Percentiles rank a stretch among this genome's conserved stretches.
Conservation (phyloP, 2,797 vertebrate species). For the Enoplosus armatus region DNA sequence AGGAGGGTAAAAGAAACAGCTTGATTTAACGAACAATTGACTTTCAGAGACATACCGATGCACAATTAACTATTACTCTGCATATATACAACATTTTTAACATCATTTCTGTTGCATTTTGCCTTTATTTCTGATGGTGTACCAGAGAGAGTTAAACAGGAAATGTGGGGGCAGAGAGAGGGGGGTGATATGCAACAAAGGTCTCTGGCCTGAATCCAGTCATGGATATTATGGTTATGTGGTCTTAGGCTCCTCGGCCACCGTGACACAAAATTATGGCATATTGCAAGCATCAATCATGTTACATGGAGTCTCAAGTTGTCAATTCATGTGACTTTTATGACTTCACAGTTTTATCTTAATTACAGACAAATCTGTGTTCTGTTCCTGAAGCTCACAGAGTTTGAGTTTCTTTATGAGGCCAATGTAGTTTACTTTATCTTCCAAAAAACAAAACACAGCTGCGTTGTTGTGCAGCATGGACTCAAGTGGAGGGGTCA, state of each 20-base stretch:
- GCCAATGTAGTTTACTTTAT: conserved; percentile 44
- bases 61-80: background rate
- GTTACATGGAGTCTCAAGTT: background rate
- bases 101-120: background rate
- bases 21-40: background rate
- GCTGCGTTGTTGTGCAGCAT: conserved; percentile 58
- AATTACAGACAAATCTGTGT: background rate
- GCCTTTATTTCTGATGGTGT: background rate
- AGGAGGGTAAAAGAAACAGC: background rate
- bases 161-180: background rate
- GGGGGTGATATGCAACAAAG: background rate
- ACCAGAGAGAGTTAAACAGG: background rate
- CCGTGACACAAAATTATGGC: background rate
- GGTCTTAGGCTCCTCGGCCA: background rate
- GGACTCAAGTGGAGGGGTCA: conserved; percentile 58
- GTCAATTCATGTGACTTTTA: background rate
- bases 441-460: conserved; percentile 72
- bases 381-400: background rate
- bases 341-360: background rate
- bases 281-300: background rate
- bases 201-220: too few species aligned
- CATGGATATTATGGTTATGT: background rate
- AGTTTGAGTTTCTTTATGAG: conserved; percentile 39
- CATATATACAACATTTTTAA: background rate
- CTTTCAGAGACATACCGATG: background rate